Evolutionary conservation across 2,888 invertebrate species (phyloP), one percentile per base, ranked within the genome.

Genomic region (Nymphalis polychloros): DNA sequence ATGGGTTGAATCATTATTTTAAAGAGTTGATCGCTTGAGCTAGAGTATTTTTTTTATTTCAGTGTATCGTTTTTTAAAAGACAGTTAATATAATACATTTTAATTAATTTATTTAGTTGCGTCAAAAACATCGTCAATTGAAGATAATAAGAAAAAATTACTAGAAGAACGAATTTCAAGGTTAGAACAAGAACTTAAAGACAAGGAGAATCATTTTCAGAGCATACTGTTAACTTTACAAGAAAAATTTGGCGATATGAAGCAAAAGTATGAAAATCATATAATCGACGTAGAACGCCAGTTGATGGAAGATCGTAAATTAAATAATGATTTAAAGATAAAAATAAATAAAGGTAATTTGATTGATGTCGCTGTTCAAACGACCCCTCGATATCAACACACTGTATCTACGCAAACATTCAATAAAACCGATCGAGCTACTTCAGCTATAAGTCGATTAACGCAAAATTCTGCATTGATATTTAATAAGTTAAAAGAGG

Each of bases 171-270:
- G 96, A 64, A 96, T 96, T 55, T 90, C 94, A 16, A 93, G 94
- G 67, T 84, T 97, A 63, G 96, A 97, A 80, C 93, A 94, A 71
- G 96, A 96, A 80, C 93, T 96, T 50, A 94, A 94, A 81, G 94
- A 94, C 65, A 95, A 96, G 80, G 96, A 96, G 76, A 89, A 93
- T 23, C 94, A 95, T 81, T 95, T 95, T 19, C 95, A 96, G 72
- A 94, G 95, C 78, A 95, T 96, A 63, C 85, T 96, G 73, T 80
- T 94, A 27, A 96, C 96, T 62, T 94, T 97, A 19, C 96, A 96
- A 85, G 95, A 95, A 67, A 96, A 96, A 78, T 96, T 96, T 80
- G 94, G 94, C 49, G 95, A 95, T 57, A 96, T 96, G 93, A 96
- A 96, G 84, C 93, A 94, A 67, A 96, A 96, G 81, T 96, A 96